Evolutionary conservation across 1,140 invertebrate genomes (phyloP).

Genomic region (Bradynema listronoti): DNA sequence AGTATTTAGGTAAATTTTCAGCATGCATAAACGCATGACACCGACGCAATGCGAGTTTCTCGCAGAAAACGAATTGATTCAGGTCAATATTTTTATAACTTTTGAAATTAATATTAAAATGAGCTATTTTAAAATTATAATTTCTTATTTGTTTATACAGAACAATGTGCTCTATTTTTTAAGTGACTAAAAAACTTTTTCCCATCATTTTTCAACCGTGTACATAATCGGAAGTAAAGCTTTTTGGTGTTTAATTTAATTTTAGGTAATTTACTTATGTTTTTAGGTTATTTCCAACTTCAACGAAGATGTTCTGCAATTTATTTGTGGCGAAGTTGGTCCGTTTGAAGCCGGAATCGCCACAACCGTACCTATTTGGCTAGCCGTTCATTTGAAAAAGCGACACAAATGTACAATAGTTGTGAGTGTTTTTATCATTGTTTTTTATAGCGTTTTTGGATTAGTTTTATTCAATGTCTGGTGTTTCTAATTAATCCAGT

Average conservation of each 20-base stretch:
- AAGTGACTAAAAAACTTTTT: no score
- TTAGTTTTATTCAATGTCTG: conserved; percentile 7
- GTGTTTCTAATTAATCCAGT: conserved; percentile 5
- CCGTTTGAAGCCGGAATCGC: conserved; percentile 78
- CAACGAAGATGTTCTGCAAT: conserved; percentile 64
- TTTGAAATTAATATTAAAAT: no score
- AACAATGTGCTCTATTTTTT: background rate
- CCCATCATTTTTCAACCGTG: no score
- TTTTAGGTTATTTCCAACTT: conserved; percentile 80
- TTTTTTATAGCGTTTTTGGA: no score
- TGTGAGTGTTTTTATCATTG: no score
- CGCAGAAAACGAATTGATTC: conserved; percentile 23
- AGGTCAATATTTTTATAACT: conserved; percentile 27
- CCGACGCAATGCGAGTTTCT: conserved; percentile 19
- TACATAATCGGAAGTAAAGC: no score
- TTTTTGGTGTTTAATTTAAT: no score
- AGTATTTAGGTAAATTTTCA: no score
- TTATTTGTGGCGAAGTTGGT: conserved; percentile 66
- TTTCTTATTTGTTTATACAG: conserved; percentile 4
- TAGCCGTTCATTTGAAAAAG: conserved; percentile 83
- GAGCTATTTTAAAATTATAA: no score
- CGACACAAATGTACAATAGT: conserved; percentile 85
- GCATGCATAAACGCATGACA: no score
- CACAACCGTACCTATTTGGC: conserved; percentile 75
- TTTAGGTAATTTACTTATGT: conserved; percentile 16